Evolutionary conservation across 2,113 vertebrate species (phyloP).

Genomic region (Vireo altiloquus): DNA sequence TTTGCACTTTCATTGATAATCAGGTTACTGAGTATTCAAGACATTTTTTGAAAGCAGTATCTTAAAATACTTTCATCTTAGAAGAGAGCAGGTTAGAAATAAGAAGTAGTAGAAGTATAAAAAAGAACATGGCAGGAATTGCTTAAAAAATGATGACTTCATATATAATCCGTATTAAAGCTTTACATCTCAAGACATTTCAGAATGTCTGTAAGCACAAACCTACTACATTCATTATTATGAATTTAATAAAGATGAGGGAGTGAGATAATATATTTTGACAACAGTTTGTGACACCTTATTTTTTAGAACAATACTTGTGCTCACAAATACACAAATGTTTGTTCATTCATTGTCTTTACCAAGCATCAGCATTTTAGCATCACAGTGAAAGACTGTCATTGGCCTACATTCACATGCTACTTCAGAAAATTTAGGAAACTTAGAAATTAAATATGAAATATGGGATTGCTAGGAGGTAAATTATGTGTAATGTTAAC

Average conservation of each 20-base stretch:
- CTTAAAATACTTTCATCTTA: neutral
- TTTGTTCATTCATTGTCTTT: neutral
- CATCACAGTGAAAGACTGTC: neutral
- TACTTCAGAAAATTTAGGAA: neutral
- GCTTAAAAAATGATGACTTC: neutral
- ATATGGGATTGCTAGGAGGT: neutral
- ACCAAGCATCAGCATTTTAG: neutral
- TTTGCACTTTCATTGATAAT: neutral
- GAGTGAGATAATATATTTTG: neutral
- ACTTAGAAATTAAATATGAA: neutral
- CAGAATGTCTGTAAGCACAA: neutral
- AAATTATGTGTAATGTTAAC: neutral
- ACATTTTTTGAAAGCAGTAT: neutral
- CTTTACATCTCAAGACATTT: neutral
- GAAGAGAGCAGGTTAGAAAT: neutral
- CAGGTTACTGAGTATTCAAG: neutral
- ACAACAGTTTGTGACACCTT: neutral
- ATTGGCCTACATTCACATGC: neutral
- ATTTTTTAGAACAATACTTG: neutral
- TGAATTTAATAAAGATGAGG: constrained; percentile 11
- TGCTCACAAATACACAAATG: neutral
- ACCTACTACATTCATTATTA: neutral
- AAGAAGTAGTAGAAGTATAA: neutral
- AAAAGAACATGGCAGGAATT: neutral
- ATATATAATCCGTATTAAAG: neutral